Evolutionary conservation across 2,113 vertebrate genomes (phyloP), one percentile per base, ranked within the genome.

Genomic region (Hiodon alosoides): DNA sequence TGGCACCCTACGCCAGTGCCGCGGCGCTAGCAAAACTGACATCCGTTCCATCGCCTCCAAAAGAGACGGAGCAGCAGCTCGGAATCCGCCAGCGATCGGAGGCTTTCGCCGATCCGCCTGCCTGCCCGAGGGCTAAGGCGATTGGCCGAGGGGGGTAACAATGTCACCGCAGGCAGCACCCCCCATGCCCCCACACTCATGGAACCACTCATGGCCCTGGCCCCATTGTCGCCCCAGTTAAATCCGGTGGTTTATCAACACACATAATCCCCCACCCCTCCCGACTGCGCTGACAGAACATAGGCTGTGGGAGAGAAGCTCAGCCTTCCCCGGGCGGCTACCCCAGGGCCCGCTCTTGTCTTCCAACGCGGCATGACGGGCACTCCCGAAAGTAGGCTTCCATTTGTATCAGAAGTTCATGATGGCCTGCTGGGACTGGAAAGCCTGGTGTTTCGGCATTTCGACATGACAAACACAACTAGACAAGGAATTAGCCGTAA

Each of bases 391-490:
- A 64, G 52, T 73, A 64, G 61, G 61, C 72, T 16, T 65, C 16
- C 16, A 65, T n/a, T 14, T 51, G 9, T 64, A n/a, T 72, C 50
- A 65, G 60, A 64, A 0, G 61, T 53, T 59, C 51, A 52, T 48
- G 72, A 31, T 31, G 16, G 31, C 61, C 72, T 54, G 51, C 51
- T 65, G 9, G 10, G 72, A 31, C 31, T 31, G 31, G 16, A 64
- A 52, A 65, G 51, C 51, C 61, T 7, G 11, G 46, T 3, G 51
- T n/a, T 68, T 52, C 47, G 7, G 51, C 60, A 31, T 73, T 17
- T 53, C 51, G 16, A 51, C 50, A 48, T n/a, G 67, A 68, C 67
- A 68, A 68, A 68, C 47, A 68, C 67, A 68, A 68, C 67, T 6
- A 52, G 67, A 68, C 67, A 11, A 7, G 48, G 47, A 51, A 68